phyloP scores from a whole-genome alignment of 2,888 invertebrate genomes.

The Oscheius sp. region DNA sequence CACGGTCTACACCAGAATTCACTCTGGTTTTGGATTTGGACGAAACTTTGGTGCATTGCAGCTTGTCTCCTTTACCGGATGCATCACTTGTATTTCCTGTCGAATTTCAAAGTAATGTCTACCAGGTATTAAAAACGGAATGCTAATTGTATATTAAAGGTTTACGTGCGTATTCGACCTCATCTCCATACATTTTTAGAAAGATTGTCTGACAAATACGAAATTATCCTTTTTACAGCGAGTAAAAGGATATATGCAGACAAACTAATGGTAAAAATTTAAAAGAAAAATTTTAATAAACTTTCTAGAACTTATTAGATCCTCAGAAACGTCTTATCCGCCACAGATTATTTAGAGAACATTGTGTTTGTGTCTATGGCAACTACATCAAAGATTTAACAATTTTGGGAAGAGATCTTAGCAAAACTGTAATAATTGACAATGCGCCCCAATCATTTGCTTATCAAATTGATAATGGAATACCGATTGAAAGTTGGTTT shows the following conservation, averaged over 20 bases:
- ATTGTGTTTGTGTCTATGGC: slow-evolving; percentile 91
- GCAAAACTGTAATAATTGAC: slow-evolving; percentile 86
- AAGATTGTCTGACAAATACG: slow-evolving; percentile 84
- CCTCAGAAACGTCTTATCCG: slow-evolving; percentile 87
- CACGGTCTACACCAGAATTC: slow-evolving; percentile 89
- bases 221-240: slow-evolving; percentile 93
- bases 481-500: slow-evolving; percentile 97
- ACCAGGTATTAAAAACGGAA: slow-evolving; percentile 72
- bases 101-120: slow-evolving; percentile 87
- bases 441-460: slow-evolving; percentile 91
- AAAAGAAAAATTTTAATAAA: neutral
- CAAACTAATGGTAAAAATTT: slow-evolving; percentile 77
- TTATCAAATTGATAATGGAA: slow-evolving; percentile 90
- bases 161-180: slow-evolving; percentile 87
- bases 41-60: slow-evolving; percentile 94
- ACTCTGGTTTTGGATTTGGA: slow-evolving; percentile 83
- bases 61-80: slow-evolving; percentile 87
- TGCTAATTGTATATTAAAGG: slow-evolving; percentile 66
- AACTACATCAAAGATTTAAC: slow-evolving; percentile 95
- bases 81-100: slow-evolving; percentile 93
- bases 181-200: slow-evolving; percentile 90
- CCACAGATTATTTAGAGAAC: slow-evolving; percentile 89
- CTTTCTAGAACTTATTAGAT: slow-evolving; percentile 81
- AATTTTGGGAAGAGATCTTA: slow-evolving; percentile 88
- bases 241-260: slow-evolving; percentile 94